These are phyloP conservation scores for Elysia crispata DNA, from an alignment of 2,888 invertebrate species.

Conservation along the genomic window DNA sequence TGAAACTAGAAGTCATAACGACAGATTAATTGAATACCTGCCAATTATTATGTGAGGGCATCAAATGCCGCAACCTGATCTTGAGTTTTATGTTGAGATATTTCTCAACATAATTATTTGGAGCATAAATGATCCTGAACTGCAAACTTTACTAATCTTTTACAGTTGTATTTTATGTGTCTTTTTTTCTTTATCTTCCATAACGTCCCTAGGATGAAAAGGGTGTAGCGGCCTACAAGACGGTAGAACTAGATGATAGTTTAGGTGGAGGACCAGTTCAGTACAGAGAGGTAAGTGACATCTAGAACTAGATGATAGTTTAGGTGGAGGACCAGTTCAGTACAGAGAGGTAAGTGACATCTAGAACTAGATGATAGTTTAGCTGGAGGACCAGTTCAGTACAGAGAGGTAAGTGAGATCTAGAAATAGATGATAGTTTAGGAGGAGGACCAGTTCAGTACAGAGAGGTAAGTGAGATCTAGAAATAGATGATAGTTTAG, in stretches of 20 bases:
- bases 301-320: background rate
- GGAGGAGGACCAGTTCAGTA: too few relatives aligned
- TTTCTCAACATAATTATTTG: too few relatives aligned
- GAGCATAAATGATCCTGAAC: too few relatives aligned
- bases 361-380: background rate
- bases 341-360: conserved; percentile 36
- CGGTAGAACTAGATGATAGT: conserved; percentile 90
- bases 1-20: too few relatives aligned
- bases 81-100: too few relatives aligned
- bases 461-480: background rate
- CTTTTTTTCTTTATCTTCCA: background rate
- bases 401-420: background rate
- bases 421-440: too few relatives aligned
- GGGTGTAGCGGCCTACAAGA: conserved; percentile 81
- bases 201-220: conserved; percentile 78
- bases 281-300: conserved; percentile 84
- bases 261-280: conserved; percentile 90
- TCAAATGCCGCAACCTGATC: too few relatives aligned
- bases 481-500: too few relatives aligned
- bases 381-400: background rate
- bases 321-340: background rate
- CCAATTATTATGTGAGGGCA: too few relatives aligned
- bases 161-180: background rate
- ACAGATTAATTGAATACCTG: too few relatives aligned
- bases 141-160: too few relatives aligned